These are phyloP conservation scores for Mormyrus lacerda DNA, from an alignment of 2,113 vertebrate species.

Conservation along the genomic window DNA sequence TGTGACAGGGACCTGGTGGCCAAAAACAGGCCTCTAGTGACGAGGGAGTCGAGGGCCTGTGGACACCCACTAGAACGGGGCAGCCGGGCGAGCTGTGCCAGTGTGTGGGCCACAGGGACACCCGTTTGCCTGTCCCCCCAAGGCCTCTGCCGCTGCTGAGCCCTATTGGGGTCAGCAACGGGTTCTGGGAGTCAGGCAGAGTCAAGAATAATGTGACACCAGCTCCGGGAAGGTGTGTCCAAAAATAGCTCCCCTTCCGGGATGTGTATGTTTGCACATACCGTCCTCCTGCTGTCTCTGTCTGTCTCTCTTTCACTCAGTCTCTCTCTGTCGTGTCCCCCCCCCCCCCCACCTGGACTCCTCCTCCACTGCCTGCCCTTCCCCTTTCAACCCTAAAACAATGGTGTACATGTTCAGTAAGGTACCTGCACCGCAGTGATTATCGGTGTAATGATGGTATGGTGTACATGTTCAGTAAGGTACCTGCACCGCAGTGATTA, in stretches of 20 bases:
- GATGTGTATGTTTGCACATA: not conserved
- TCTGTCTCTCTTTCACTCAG: not conserved
- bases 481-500: not conserved
- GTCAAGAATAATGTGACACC: constrained; percentile 43
- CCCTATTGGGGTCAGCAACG: not conserved
- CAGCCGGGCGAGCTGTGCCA: not conserved
- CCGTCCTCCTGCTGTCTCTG: not conserved
- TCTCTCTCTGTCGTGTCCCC: not conserved
- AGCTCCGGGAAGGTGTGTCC: constrained; percentile 50
- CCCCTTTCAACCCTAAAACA: not conserved
- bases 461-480: not conserved
- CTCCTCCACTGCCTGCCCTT: not conserved
- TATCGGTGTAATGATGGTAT: not conserved
- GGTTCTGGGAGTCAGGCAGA: not conserved
- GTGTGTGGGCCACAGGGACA: not conserved
- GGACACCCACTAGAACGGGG: not conserved
- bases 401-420: not conserved
- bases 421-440: not conserved
- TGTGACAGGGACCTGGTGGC: not conserved
- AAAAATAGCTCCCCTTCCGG: constrained; percentile 53
- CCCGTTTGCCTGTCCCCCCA: not conserved
- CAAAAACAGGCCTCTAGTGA: not conserved
- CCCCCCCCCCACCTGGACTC: not conserved
- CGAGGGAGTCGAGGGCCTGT: not conserved
- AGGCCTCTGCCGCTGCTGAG: not conserved